Evolutionary conservation across 2,888 invertebrate species (phyloP), one percentile per base, ranked within the genome.

Genomic region (Phengaris alcon): DNA sequence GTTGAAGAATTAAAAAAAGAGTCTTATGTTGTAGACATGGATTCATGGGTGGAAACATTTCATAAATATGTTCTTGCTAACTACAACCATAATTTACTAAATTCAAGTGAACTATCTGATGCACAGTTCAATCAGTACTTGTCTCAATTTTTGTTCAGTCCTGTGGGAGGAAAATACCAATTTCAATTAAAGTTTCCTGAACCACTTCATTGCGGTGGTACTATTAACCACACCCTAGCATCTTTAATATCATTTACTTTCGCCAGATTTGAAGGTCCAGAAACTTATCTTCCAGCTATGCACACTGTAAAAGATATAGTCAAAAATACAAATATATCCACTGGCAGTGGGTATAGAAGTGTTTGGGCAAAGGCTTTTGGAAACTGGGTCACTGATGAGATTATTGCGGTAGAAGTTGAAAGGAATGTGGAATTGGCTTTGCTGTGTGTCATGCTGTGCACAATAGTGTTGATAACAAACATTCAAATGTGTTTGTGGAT

Each of bases 401-500:
- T 96, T 9, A 96, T 97, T 78, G 95, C 95, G 8, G 89, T 93
- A 46, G 97, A 97, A 90, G 95, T 97, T 13, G 95, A 95, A 80
- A 93, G 97, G 78, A 97, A 97, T 87, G 93, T 97, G 76, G 94
- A 95, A 76, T 87, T 97, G 70, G 97, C 97, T 0, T 90, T 97
- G 76, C 83, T 96, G 52, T 97, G 97, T 86, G 97, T 97, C 0
- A 97, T 97, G 95, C 84, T 95, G n/a, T 97, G 96, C 81, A 97
- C 97, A 0, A 87, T 96, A 13, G 84, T 97, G 48, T 90, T 97
- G 48, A 96, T 97, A 79, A 96, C 96, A 9, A 96, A 97, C 87
- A 84, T 96, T 13, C 95, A 96, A 85, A 96, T 96, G 80, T 97
- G 97, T 87, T 91, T 96, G 76, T 96, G 97, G 95, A 97, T 97